Evolutionary conservation across 2,797 vertebrate genomes (phyloP).

Genomic region (Hephaestus fuliginosus): DNA sequence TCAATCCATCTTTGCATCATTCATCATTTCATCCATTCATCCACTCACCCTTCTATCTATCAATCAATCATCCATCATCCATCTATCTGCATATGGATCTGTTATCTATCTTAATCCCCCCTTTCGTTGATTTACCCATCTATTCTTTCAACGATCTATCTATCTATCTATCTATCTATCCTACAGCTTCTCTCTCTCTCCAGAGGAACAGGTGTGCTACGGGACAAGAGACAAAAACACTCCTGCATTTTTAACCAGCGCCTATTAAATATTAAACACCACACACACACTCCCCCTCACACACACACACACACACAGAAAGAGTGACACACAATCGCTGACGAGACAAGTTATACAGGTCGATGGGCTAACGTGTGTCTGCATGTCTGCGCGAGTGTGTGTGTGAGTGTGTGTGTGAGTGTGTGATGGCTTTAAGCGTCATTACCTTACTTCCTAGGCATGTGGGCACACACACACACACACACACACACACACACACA

Average conservation of each 20-base stretch:
- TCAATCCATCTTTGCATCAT: background rate
- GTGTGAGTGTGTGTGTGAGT: slow-evolving; percentile 46
- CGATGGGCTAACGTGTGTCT: slow-evolving; percentile 81
- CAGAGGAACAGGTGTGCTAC: slow-evolving; percentile 81
- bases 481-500: slow-evolving; percentile 44
- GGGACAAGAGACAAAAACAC: slow-evolving; percentile 83
- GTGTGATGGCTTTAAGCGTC: slow-evolving; percentile 51
- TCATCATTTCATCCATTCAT: background rate
- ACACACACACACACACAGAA: slow-evolving; percentile 50
- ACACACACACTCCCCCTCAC: slow-evolving; percentile 28
- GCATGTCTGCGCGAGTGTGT: slow-evolving; percentile 63
- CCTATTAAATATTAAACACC: slow-evolving; percentile 83
- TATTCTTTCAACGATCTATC: no score
- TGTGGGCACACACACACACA: slow-evolving; percentile 30
- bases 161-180: background rate
- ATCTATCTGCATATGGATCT: background rate
- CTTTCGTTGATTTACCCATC: background rate
- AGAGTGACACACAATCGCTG: slow-evolving; percentile 71
- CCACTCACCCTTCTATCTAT: background rate
- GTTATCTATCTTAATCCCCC: background rate
- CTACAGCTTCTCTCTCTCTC: slow-evolving; percentile 24
- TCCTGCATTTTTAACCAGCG: slow-evolving; percentile 84
- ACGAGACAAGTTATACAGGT: slow-evolving; percentile 83
- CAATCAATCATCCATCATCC: background rate
- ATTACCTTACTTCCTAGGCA: slow-evolving; percentile 60